phyloP scores from a whole-genome alignment of 2,797 vertebrate genomes.

The Pempheris klunzingeri region DNA sequence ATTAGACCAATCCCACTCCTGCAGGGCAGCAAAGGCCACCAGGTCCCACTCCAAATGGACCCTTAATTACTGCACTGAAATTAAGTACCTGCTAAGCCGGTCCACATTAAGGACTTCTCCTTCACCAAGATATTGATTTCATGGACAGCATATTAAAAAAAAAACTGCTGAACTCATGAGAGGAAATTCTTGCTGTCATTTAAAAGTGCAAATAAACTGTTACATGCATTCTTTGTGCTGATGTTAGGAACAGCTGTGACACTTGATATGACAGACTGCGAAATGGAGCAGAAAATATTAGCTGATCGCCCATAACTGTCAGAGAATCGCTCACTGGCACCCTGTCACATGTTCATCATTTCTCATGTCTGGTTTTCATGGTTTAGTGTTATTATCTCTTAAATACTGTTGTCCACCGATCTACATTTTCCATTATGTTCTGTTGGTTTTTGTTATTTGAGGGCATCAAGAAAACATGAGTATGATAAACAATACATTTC shows the following conservation, averaged over 20 bases:
- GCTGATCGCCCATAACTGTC: slow-evolving; percentile 68
- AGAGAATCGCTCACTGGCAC: slow-evolving; percentile 34
- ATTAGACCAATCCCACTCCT: slow-evolving; percentile 81
- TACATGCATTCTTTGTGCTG: slow-evolving; percentile 69
- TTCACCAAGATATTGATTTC: slow-evolving; percentile 81
- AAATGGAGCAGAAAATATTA: slow-evolving; percentile 78
- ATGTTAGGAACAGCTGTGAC: slow-evolving; percentile 63
- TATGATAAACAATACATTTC: slow-evolving; percentile 36
- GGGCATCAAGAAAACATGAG: slow-evolving; percentile 34
- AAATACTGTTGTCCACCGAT: slow-evolving; percentile 27
- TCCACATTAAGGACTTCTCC: slow-evolving; percentile 70
- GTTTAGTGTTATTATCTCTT: slow-evolving; percentile 19
- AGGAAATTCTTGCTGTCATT: slow-evolving; percentile 50
- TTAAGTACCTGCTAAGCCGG: slow-evolving; percentile 81
- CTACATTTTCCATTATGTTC: slow-evolving; percentile 2
- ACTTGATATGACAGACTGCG: slow-evolving; percentile 74
- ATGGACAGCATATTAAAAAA: slow-evolving; percentile 67
- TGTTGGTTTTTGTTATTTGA: slow-evolving; percentile 29
- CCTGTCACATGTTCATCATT: slow-evolving; percentile 55
- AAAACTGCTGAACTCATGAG: slow-evolving; percentile 57
- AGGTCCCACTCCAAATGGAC: slow-evolving; percentile 82
- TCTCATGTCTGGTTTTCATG: slow-evolving; percentile 34
- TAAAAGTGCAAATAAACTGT: slow-evolving; percentile 64
- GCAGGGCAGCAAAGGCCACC: slow-evolving; percentile 77
- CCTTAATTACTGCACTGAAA: slow-evolving; percentile 86